A percentile compares a stretch with the other conserved stretches of the same genome.
phyloP scores from a whole-genome alignment of 2,113 vertebrate genomes.

The Acinonyx jubatus region DNA sequence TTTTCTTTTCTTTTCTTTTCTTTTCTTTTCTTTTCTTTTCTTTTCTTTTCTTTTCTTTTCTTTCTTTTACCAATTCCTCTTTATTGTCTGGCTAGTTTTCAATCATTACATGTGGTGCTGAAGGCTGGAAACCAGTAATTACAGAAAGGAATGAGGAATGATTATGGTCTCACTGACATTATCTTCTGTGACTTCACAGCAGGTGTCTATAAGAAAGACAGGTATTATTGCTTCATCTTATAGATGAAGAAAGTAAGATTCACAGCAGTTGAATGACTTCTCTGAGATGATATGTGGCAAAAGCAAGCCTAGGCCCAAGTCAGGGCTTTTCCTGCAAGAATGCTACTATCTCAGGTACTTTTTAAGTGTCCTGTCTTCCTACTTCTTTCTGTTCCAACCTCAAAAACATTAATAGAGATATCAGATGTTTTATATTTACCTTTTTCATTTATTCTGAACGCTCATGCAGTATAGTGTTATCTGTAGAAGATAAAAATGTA shows the following conservation, averaged over 20 bases:
- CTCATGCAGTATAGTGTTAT: not conserved
- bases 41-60: not conserved
- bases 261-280: not conserved
- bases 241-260: not conserved
- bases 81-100: constrained; percentile 33
- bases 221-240: not conserved
- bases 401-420: not conserved
- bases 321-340: constrained; percentile 22
- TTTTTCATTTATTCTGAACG: constrained; percentile 30
- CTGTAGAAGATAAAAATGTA: constrained; percentile 5
- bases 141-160: constrained; percentile 51
- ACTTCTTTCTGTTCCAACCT: not conserved
- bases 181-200: not conserved
- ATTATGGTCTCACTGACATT: not conserved
- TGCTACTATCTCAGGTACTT: not conserved
- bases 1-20: not conserved
- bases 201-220: constrained; percentile 16
- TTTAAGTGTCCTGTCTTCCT: not conserved
- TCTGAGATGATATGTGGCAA: not conserved
- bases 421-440: not conserved
- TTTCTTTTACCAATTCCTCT: not conserved
- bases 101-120: not conserved
- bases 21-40: not conserved
- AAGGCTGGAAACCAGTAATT: constrained; percentile 19
- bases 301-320: not conserved